phyloP scores from a whole-genome alignment of 2,888 invertebrate genomes.

The Monochamus alternatus region DNA sequence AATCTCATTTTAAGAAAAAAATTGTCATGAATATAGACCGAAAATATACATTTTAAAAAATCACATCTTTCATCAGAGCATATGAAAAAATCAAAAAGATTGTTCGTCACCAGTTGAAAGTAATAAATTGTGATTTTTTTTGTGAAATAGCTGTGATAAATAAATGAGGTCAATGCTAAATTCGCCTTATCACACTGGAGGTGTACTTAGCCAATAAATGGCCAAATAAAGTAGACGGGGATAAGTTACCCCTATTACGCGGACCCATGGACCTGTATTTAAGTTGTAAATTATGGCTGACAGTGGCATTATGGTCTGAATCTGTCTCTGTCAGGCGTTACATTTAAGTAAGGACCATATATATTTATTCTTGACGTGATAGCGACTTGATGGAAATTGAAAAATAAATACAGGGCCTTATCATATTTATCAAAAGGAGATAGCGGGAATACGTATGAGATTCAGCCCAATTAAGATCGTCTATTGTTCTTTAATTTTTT shows the following conservation, averaged over 20 bases:
- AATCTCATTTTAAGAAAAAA: no score
- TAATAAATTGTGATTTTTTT: no score
- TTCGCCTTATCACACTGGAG: background rate
- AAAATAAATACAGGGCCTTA: background rate
- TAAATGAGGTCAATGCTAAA: background rate
- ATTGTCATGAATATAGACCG: no score
- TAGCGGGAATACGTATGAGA: no score
- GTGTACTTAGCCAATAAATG: conserved; percentile 6
- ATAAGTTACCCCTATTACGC: conserved; percentile 25
- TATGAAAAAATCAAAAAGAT: no score
- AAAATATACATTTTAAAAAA: no score
- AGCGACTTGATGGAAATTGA: conserved; percentile 4
- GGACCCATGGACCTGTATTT: conserved; percentile 16
- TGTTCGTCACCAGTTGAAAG: no score
- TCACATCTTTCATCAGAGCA: no score
- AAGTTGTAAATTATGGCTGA: conserved; percentile 24
- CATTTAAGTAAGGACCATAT: conserved; percentile 20
- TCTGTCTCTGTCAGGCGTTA: conserved; percentile 26
- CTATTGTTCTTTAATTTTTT: no score
- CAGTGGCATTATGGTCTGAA: conserved; percentile 23
- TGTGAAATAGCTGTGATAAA: background rate
- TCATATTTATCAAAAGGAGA: no score
- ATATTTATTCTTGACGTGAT: conserved; percentile 10
- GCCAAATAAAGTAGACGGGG: conserved; percentile 18
- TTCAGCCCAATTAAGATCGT: no score